Evolutionary conservation across 2,888 invertebrate genomes (phyloP).

Genomic region (Papilio elwesi): DNA sequence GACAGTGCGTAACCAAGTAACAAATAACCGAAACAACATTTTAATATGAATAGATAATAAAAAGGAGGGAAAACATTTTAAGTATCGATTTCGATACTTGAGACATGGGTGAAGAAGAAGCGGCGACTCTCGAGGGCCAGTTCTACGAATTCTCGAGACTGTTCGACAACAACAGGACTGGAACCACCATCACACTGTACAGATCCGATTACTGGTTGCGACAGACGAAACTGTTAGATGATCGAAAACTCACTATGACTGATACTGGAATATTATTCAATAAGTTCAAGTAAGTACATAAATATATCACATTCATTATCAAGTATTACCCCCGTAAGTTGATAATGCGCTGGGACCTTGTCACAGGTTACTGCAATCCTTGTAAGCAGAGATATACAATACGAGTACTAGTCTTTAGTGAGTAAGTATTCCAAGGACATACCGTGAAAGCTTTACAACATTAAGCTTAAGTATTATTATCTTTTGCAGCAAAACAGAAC

Average conservation of each 20-base stretch:
- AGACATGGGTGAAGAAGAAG: conserved; percentile 69
- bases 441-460: not conserved
- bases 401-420: too few relatives aligned
- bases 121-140: conserved; percentile 67
- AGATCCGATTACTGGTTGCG: conserved; percentile 73
- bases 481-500: conserved; percentile 66
- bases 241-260: conserved; percentile 71
- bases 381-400: too few relatives aligned
- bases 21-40: too few relatives aligned
- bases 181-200: conserved; percentile 64
- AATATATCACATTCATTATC: too few relatives aligned
- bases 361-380: too few relatives aligned
- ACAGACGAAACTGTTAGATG: conserved; percentile 68
- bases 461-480: too few relatives aligned
- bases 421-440: too few relatives aligned
- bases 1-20: too few relatives aligned
- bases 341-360: too few relatives aligned
- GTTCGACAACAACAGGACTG: conserved; percentile 60
- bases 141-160: conserved; percentile 62
- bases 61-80: too few relatives aligned
- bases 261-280: conserved; percentile 71
- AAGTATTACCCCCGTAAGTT: too few relatives aligned
- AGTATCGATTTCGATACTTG: not conserved
- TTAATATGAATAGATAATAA: too few relatives aligned
- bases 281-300: conserved; percentile 55